Conservation (phyloP, 2,888 invertebrate species). For the Phanerotoma sp. region DNA sequence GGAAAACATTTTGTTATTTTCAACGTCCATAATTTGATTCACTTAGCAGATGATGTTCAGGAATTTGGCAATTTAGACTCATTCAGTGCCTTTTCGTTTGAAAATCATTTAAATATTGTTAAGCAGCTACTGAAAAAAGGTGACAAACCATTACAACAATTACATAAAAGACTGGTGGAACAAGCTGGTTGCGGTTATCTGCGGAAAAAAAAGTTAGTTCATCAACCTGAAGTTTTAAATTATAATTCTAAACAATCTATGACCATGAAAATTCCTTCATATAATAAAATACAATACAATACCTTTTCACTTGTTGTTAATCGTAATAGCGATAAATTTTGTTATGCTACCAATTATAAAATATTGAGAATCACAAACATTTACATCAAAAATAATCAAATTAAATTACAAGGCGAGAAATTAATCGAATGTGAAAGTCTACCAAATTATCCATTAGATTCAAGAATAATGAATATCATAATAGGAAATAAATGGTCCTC, state of each 20-base stretch:
- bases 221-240: constrained; percentile 7
- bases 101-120: constrained; percentile 5
- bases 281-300: constrained; percentile 9
- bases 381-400: neutral
- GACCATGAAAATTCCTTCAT: constrained; percentile 4
- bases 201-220: neutral
- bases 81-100: constrained; percentile 19
- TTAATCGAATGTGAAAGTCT: neutral
- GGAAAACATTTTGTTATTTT: constrained; percentile 24
- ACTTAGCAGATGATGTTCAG: constrained; percentile 9
- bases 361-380: neutral
- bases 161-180: constrained; percentile 9
- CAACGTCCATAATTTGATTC: constrained; percentile 19
- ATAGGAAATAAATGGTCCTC: neutral
- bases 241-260: constrained; percentile 15
- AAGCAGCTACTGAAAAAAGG: constrained; percentile 11
- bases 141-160: constrained; percentile 15
- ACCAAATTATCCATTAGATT: neutral
- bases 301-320: constrained; percentile 6
- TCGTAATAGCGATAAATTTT: neutral
- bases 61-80: constrained; percentile 18
- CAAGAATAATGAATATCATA: neutral
- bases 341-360: neutral
- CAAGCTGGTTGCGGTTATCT: neutral
- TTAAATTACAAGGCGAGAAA: neutral